Evolutionary conservation across 2,888 invertebrate genomes (phyloP).

Genomic region (Hemistola chrysoprasaria): DNA sequence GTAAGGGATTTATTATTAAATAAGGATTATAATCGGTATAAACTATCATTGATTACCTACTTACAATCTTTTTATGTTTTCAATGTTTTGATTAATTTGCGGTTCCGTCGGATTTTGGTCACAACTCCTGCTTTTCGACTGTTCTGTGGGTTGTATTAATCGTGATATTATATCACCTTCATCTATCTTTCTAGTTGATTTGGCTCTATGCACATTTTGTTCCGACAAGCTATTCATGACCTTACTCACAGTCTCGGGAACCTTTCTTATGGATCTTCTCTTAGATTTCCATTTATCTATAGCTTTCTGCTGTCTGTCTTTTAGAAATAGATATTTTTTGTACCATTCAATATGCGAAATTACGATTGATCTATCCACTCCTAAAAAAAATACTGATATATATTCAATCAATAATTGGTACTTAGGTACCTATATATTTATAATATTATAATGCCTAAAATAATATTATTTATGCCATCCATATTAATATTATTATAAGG

Average conservation of each 20-base stretch:
- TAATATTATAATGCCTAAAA: too few relatives aligned
- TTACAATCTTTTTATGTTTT: slow-evolving; percentile 55
- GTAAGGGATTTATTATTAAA: background rate
- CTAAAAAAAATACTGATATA: too few relatives aligned
- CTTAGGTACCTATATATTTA: too few relatives aligned
- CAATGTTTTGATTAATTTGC: slow-evolving; percentile 29
- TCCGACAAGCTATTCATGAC: slow-evolving; percentile 1
- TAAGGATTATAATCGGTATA: background rate
- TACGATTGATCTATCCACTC: slow-evolving; percentile 4
- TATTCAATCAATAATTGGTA: too few relatives aligned
- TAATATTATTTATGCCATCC: too few relatives aligned
- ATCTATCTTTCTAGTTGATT: background rate
- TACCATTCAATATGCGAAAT: slow-evolving; percentile 61
- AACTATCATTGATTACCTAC: too few relatives aligned
- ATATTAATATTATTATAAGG: background rate
- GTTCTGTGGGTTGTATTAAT: slow-evolving; percentile 48
- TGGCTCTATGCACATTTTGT: background rate
- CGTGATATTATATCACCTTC: slow-evolving; percentile 8
- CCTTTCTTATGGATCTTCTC: slow-evolving; percentile 43
- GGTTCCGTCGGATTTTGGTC: slow-evolving; percentile 2
- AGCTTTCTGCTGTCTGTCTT: slow-evolving; percentile 57
- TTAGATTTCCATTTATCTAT: slow-evolving; percentile 63
- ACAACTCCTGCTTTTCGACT: slow-evolving; percentile 50
- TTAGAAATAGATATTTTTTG: slow-evolving; percentile 51
- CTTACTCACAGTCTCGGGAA: slow-evolving; percentile 21